A percentile compares a stretch with the other conserved stretches of the same genome.
phyloP scores from a whole-genome alignment of 2,113 vertebrate species.

The Trochalopteron elliotii region DNA sequence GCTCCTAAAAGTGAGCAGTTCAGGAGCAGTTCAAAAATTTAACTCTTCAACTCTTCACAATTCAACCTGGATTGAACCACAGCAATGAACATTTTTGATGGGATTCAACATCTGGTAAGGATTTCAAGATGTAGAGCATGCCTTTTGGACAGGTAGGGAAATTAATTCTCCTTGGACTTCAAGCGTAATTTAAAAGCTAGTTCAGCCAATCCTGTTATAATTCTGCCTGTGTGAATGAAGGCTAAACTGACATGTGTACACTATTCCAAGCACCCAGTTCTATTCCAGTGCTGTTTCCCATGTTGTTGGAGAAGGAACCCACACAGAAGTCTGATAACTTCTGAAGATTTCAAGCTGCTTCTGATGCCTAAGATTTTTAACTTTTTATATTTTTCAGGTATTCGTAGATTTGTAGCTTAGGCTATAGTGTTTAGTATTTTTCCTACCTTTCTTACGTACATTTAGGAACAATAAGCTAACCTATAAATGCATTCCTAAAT shows the following conservation, averaged over 20 bases:
- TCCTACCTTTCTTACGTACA: neutral
- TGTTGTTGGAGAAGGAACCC: neutral
- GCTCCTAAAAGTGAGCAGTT: no score
- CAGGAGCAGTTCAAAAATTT: neutral
- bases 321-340: neutral
- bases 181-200: neutral
- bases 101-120: neutral
- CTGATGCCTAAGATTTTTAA: neutral
- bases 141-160: neutral
- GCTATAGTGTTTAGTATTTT: neutral
- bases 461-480: neutral
- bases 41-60: neutral
- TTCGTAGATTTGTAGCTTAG: neutral
- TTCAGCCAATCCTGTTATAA: neutral
- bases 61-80: neutral
- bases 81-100: neutral
- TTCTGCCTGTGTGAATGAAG: neutral
- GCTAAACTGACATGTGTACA: accelerated
- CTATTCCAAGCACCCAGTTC: neutral
- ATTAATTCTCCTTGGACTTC: neutral
- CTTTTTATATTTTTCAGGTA: neutral
- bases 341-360: neutral
- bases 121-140: neutral
- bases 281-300: neutral
- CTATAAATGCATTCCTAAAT: neutral